phyloP scores from a whole-genome alignment of 2,113 vertebrate species.

The Illadopsis cleaveri region DNA sequence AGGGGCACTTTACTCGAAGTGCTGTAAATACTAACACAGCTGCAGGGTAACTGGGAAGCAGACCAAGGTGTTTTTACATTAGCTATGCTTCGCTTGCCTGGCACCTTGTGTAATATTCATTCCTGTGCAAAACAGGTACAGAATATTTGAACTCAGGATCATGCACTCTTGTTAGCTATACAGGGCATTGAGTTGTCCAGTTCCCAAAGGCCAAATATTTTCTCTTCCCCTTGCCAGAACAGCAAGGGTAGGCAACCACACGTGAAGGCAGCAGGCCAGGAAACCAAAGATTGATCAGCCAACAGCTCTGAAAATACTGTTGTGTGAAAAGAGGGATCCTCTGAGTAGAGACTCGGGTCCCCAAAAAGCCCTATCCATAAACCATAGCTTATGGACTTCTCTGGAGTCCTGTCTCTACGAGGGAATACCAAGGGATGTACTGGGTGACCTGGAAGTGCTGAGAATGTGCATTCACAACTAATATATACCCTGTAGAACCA shows the following conservation, averaged over 20 bases:
- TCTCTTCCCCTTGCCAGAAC: constrained; percentile 31
- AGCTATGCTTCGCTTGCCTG: constrained; percentile 48
- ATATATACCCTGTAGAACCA: background rate
- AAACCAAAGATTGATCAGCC: background rate
- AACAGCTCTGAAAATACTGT: background rate
- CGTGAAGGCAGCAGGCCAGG: constrained; percentile 3
- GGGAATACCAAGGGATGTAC: background rate
- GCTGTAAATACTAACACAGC: constrained; percentile 58
- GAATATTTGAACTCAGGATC: constrained; percentile 18
- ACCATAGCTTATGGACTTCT: background rate
- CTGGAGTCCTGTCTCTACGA: background rate
- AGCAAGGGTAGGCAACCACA: constrained; percentile 4
- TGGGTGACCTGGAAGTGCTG: background rate
- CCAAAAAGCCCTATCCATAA: background rate
- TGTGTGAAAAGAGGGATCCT: background rate
- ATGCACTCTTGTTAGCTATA: background rate
- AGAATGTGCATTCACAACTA: background rate
- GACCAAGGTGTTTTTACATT: constrained; percentile 56
- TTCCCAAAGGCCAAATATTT: constrained; percentile 32
- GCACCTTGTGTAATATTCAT: constrained; percentile 49
- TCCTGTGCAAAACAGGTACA: constrained; percentile 46
- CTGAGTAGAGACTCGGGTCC: background rate
- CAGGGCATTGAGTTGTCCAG: constrained; percentile 28
- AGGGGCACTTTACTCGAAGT: background rate
- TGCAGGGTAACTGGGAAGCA: constrained; percentile 43